Evolutionary conservation across 2,113 vertebrate species (phyloP), one percentile per base, ranked within the genome.

Genomic region (Fukomys damarensis): DNA sequence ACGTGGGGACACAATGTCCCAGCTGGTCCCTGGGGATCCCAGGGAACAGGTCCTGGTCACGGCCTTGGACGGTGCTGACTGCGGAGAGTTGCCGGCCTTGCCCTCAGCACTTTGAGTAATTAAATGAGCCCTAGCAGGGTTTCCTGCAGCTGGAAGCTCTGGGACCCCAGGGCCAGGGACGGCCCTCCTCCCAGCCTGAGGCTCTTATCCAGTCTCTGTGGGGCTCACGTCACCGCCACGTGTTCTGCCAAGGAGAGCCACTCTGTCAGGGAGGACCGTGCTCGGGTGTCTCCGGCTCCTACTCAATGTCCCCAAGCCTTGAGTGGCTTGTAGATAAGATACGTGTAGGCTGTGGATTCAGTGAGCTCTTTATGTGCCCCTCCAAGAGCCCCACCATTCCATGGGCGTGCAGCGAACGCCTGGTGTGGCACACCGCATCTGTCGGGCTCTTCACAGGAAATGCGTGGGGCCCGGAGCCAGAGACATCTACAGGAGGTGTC

Each of bases 91-190:
- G 79, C 83, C 54, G 87, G 43, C 74, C 66, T 94, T 97, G 97
- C 97, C 22, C 24, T 95, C 65, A 88, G 86, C 32, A 26, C 84
- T 94, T 93, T 97, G 94, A 97, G 86, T 89, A 96, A 94, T 93
- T 89, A 97, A 95, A 94, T 83, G 46, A 96, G 70, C 88, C 87
- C 96, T 85, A 96, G 88, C 97, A 96, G 96, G 43, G 43, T 16
- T 28, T 49, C 41, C 76, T 90, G 89, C 63, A 65, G 80, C 87
- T 77, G 49, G 54, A 80, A 82, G 81, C 56, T 90, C 46, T 46
- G 30, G 65, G 43, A 61, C 63, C 70, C 32, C 38, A 22, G 0
- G 6, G 77, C 43, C 32, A 0, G 6, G 84, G 46, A 52, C 30
- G 3, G 14, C 30, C 46, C 46, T 19, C 74, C 46, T 32, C 76